These are phyloP conservation scores for Amblyteles armatorius DNA, from an alignment of 2,888 invertebrate species.

Conservation along the genomic window DNA sequence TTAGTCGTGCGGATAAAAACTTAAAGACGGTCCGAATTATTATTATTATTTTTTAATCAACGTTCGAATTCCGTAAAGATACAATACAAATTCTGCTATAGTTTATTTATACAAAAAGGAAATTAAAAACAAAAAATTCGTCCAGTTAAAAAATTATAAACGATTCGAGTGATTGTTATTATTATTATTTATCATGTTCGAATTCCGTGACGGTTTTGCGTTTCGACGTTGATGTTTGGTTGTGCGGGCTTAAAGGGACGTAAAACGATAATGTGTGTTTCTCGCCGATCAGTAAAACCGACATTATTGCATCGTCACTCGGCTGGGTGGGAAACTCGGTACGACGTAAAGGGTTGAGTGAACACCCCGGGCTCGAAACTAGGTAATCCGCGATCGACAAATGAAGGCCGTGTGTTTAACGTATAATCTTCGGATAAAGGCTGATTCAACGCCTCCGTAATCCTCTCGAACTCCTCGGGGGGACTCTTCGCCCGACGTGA, in stretches of 20 bases:
- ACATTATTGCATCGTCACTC: neutral
- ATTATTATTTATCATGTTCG: neutral
- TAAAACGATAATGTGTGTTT: neutral
- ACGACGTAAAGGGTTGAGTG: neutral
- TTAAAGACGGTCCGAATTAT: too few relatives aligned
- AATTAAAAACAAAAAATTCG: neutral
- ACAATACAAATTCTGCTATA: neutral
- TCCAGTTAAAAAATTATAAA: neutral
- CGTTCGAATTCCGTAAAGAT: neutral
- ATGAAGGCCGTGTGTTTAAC: constrained; percentile 85
- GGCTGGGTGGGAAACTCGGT: neutral
- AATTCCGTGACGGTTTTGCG: neutral
- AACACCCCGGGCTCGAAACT: neutral
- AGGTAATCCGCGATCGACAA: constrained; percentile 11
- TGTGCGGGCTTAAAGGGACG: neutral
- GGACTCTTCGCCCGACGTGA: constrained; percentile 92
- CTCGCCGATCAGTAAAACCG: neutral
- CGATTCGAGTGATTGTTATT: neutral
- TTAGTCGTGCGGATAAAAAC: too few relatives aligned
- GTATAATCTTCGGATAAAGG: constrained; percentile 97
- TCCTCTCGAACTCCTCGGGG: constrained; percentile 91
- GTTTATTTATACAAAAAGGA: neutral
- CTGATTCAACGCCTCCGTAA: constrained; percentile 97
- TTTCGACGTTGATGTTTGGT: neutral
- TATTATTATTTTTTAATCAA: too few relatives aligned